phyloP scores from a whole-genome alignment of 2,113 vertebrate genomes.

The Callithrix jacchus region DNA sequence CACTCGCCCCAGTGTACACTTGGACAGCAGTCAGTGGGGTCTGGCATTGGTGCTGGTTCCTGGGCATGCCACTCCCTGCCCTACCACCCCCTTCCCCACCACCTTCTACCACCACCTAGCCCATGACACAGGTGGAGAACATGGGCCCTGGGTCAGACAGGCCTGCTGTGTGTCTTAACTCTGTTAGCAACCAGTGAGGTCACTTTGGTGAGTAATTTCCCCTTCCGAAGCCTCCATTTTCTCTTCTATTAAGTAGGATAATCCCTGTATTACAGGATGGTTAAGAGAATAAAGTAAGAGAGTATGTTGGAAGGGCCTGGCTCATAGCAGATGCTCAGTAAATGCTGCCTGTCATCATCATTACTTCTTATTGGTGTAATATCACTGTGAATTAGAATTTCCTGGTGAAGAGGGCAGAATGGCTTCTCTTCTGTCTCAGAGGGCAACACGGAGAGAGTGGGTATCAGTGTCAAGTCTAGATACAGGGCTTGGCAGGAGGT shows the following conservation, averaged over 20 bases:
- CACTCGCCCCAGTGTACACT: background rate
- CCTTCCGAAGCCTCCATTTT: background rate
- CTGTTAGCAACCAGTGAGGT: background rate
- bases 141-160: background rate
- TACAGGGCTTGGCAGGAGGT: background rate
- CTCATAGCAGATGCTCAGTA: background rate
- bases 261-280: background rate
- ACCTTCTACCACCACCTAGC: background rate
- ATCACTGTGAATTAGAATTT: background rate
- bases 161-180: background rate
- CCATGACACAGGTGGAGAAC: accelerated
- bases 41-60: background rate
- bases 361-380: background rate
- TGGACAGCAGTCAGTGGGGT: background rate
- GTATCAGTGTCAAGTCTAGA: background rate
- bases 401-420: background rate
- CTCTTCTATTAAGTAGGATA: background rate
- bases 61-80: accelerated
- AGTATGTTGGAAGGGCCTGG: background rate
- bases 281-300: background rate
- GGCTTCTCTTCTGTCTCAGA: background rate
- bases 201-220: background rate
- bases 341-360: background rate
- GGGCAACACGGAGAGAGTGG: background rate
- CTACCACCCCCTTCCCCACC: too few relatives aligned